Evolutionary conservation across 2,113 vertebrate genomes (phyloP).

Genomic region (Microtus pennsylvanicus): DNA sequence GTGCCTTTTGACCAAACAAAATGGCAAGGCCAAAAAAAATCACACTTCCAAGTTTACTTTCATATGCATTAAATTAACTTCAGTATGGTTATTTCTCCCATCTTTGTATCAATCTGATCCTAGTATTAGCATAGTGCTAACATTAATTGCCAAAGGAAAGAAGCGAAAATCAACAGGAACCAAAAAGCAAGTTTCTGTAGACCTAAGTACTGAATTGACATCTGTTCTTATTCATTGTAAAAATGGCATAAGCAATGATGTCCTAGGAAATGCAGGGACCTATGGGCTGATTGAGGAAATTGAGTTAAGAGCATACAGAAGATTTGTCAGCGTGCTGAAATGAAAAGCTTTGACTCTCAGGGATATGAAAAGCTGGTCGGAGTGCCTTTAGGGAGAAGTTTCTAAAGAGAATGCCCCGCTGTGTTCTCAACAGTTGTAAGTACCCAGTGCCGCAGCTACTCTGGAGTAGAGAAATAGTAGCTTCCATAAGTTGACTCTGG

Average conservation of each 20-base stretch:
- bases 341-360: slow-evolving; percentile 32
- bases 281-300: slow-evolving; percentile 42
- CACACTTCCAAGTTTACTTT: slow-evolving; percentile 14
- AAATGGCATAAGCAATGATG: slow-evolving; percentile 12
- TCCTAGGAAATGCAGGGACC: slow-evolving; percentile 55
- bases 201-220: slow-evolving; percentile 10
- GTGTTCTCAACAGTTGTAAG: slow-evolving; percentile 14
- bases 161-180: slow-evolving; percentile 14
- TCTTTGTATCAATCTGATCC: not conserved
- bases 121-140: slow-evolving; percentile 24
- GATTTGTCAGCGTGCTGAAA: slow-evolving; percentile 63
- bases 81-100: slow-evolving; percentile 5
- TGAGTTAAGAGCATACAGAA: slow-evolving; percentile 37
- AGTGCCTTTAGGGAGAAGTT: slow-evolving; percentile 50
- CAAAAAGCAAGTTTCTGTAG: slow-evolving; percentile 29
- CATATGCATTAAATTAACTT: slow-evolving; percentile 45
- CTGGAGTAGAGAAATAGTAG: not conserved
- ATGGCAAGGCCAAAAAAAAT: not conserved
- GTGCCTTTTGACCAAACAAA: slow-evolving; percentile 45
- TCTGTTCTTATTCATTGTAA: slow-evolving; percentile 49
- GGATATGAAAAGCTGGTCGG: not conserved
- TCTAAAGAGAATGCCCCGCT: slow-evolving; percentile 40
- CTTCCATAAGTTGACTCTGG: not conserved
- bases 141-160: slow-evolving; percentile 44
- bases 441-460: not conserved